These are phyloP conservation scores for Conger conger DNA, from an alignment of 2,113 vertebrate genomes.

Conservation along the genomic window DNA sequence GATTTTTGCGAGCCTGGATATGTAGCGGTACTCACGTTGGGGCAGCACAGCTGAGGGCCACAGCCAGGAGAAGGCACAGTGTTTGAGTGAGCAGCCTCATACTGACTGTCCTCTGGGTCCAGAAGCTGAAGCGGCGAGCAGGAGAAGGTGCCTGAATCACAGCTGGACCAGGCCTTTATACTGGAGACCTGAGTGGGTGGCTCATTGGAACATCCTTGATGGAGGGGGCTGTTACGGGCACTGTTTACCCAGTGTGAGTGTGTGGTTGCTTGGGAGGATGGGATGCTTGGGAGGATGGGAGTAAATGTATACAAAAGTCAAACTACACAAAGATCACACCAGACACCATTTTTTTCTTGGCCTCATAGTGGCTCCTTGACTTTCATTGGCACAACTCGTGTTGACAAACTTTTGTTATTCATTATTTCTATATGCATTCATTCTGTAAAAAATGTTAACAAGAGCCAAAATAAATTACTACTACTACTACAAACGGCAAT, in stretches of 20 bases:
- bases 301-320: neutral
- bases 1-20: neutral
- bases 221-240: neutral
- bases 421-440: too few relatives aligned
- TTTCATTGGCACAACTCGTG: too few relatives aligned
- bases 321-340: neutral
- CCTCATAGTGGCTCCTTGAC: too few relatives aligned
- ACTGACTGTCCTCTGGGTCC: slow-evolving; percentile 44
- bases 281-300: too few relatives aligned
- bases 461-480: too few relatives aligned
- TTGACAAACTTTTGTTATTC: too few relatives aligned
- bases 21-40: slow-evolving; percentile 51
- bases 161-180: slow-evolving; percentile 38
- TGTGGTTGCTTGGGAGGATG: neutral
- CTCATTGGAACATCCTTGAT: neutral
- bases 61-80: slow-evolving; percentile 49
- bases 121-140: slow-evolving; percentile 29
- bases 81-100: slow-evolving; percentile 58
- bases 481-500: too few relatives aligned
- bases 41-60: slow-evolving; percentile 42
- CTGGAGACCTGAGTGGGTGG: neutral
- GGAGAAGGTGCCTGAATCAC: slow-evolving; percentile 27
- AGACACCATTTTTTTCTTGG: too few relatives aligned
- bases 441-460: too few relatives aligned
- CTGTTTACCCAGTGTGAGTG: neutral